These are phyloP conservation scores for Hydrophis major DNA, from an alignment of 2,797 vertebrate species.

Conservation along the genomic window DNA sequence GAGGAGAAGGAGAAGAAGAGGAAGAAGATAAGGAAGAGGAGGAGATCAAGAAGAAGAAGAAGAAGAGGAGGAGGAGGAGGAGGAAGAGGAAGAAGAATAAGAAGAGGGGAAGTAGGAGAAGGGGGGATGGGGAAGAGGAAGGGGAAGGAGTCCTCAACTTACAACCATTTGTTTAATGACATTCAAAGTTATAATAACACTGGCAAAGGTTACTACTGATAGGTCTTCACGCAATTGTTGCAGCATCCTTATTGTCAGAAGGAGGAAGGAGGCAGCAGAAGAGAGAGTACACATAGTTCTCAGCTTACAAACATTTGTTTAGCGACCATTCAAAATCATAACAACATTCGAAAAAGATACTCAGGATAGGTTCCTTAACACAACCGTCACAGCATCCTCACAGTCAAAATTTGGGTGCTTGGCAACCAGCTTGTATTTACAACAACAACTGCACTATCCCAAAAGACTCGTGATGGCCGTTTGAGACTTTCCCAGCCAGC, in stretches of 20 bases:
- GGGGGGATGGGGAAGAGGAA: not conserved
- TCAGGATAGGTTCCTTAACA: not conserved
- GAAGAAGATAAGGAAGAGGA: no score
- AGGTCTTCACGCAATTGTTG: not conserved
- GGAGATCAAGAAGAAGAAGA: no score
- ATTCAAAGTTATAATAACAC: not conserved
- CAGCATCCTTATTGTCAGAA: not conserved
- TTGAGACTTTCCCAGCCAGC: not conserved
- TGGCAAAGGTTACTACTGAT: not conserved
- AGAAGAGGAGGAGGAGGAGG: no score
- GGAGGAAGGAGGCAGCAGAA: no score
- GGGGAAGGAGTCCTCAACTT: not conserved
- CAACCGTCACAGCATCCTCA: not conserved
- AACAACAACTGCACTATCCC: not conserved
- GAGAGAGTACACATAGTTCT: no score
- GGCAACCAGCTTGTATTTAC: not conserved
- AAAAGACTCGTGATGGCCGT: not conserved
- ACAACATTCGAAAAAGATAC: not conserved
- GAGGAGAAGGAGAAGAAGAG: no score
- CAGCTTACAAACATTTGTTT: not conserved
- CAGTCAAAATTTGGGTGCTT: not conserved
- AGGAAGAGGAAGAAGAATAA: not conserved
- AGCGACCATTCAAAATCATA: not conserved
- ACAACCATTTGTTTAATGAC: not conserved
- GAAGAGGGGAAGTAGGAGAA: not conserved